phyloP scores from a whole-genome alignment of 2,113 vertebrate genomes.

The Larimichthys crocea region DNA sequence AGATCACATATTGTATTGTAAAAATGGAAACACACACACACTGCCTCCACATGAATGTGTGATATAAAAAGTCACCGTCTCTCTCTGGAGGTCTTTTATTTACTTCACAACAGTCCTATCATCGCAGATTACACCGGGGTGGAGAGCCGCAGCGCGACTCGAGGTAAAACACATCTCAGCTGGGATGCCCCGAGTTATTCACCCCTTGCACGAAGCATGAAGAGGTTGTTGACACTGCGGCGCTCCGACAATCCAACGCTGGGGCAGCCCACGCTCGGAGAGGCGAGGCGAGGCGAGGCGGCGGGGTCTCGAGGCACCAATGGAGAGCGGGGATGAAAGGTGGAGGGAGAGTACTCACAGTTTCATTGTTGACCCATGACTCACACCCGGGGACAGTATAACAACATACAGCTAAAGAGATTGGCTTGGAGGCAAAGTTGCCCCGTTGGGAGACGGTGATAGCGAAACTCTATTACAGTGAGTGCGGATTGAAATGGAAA shows the following conservation, averaged over 20 bases:
- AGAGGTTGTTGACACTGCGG: conserved; percentile 70
- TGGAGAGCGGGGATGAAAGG: background rate
- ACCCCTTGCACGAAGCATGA: conserved; percentile 53
- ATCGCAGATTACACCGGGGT: conserved; percentile 18
- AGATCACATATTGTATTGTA: background rate
- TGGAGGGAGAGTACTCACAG: background rate
- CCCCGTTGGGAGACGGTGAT: conserved; percentile 57
- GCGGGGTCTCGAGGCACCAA: conserved; percentile 12
- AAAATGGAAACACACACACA: background rate
- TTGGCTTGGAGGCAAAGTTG: conserved; percentile 64
- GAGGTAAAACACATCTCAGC: conserved; percentile 55
- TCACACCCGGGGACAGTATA: conserved; percentile 57
- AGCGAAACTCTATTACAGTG: conserved; percentile 75
- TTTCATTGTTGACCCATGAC: conserved; percentile 71
- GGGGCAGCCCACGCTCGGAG: conserved; percentile 30
- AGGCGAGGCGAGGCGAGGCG: background rate
- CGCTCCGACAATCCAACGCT: conserved; percentile 42
- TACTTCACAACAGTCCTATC: conserved; percentile 36
- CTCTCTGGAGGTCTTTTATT: conserved; percentile 32
- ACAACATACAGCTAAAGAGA: conserved; percentile 69
- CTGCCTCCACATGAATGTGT: background rate
- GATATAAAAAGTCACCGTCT: background rate
- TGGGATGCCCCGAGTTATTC: conserved; percentile 61
- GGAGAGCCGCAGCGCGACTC: background rate
- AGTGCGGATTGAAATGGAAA: conserved; percentile 71